Evolutionary conservation across 2,113 vertebrate genomes (phyloP).

Genomic region (Archilochus colubris): DNA sequence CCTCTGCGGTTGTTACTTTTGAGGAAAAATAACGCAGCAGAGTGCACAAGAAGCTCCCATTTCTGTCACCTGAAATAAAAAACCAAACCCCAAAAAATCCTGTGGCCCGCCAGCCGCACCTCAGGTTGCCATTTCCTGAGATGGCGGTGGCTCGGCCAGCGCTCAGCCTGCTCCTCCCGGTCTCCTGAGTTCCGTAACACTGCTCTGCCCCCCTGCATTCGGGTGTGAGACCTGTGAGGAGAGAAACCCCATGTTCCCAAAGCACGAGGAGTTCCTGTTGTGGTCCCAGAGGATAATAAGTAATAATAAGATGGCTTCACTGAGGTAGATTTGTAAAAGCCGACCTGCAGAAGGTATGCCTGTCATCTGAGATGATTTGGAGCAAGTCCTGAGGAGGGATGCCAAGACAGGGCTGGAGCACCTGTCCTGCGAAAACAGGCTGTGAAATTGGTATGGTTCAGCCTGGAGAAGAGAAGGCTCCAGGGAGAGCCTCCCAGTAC

Average conservation of each 20-base stretch:
- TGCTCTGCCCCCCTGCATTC: background rate
- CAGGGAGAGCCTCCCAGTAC: too few species aligned
- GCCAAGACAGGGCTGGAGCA: too few species aligned
- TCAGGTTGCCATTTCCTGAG: accelerated
- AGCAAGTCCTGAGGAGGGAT: too few species aligned
- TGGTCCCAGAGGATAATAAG: too few species aligned
- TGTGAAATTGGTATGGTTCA: too few species aligned
- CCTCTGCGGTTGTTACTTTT: accelerated
- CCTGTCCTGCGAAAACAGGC: too few species aligned
- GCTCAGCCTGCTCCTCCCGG: accelerated
- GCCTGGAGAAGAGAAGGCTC: too few species aligned
- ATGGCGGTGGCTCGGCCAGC: background rate
- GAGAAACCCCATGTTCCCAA: accelerated
- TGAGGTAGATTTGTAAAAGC: background rate
- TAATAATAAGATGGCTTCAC: accelerated
- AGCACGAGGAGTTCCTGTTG: accelerated
- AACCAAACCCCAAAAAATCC: too few species aligned
- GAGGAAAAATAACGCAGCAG: accelerated
- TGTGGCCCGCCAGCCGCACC: accelerated
- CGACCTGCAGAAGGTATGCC: accelerated
- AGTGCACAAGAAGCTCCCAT: accelerated
- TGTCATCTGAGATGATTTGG: accelerated
- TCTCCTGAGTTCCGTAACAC: accelerated
- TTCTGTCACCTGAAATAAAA: too few species aligned
- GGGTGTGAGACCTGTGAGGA: accelerated